Conservation (phyloP, 2,888 invertebrate genomes). For the Nephrotoma appendiculata region DNA sequence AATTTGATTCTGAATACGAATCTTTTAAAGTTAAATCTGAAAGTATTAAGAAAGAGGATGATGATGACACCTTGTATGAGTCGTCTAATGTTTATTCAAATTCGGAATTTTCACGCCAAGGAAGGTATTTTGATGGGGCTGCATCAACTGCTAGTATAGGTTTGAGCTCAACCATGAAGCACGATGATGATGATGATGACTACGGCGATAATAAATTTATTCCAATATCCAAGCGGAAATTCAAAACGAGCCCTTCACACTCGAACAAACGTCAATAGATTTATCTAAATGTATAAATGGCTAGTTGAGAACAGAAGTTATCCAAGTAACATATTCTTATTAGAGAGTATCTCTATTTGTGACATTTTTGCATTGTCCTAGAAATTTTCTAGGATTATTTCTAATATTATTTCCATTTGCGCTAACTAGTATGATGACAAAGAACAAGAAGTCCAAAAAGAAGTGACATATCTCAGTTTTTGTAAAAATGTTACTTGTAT, state of each 20-base stretch:
- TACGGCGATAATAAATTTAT: not conserved
- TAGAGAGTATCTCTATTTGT: too few relatives aligned
- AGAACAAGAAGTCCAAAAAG: too few relatives aligned
- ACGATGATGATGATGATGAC: not conserved
- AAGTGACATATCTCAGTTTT: too few relatives aligned
- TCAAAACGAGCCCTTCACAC: not conserved
- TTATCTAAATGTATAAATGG: too few relatives aligned
- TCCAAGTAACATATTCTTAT: too few relatives aligned
- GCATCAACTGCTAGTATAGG: not conserved
- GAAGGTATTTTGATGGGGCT: not conserved
- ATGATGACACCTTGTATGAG: not conserved
- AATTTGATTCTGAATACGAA: not conserved
- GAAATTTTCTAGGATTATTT: too few relatives aligned
- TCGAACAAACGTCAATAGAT: too few relatives aligned
- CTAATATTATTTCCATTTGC: too few relatives aligned
- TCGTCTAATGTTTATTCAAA: not conserved
- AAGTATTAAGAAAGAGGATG: not conserved
- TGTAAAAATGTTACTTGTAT: too few relatives aligned
- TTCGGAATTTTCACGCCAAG: not conserved
- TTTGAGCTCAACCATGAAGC: not conserved
- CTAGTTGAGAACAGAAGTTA: too few relatives aligned
- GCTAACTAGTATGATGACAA: too few relatives aligned
- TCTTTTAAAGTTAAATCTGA: not conserved
- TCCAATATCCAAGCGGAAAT: not conserved
- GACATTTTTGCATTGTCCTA: too few relatives aligned